Evolutionary conservation across 92 coral and sea anemone species (phyloP), one percentile per base, ranked within the genome.

Genomic region (Paramuricea clavata): DNA sequence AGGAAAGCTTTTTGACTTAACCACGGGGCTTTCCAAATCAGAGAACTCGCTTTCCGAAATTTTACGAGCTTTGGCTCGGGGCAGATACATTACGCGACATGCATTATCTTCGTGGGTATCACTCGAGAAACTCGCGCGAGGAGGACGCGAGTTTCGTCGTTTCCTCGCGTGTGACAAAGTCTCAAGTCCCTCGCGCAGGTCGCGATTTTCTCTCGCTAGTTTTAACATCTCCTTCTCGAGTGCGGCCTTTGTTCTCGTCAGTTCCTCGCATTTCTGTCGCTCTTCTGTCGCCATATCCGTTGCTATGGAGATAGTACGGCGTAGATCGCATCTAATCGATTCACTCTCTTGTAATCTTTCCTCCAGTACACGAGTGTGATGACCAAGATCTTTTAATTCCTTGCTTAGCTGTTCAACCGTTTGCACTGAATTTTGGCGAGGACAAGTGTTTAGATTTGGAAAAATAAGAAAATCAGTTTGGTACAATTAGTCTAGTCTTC

Each of bases 251-350:
- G 84, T 42, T 34, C 57, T 25, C 84, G 65, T 59, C 73, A 79
- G 50, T 43, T 79, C 84, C 19, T 36, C 84, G 84, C 84, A 79
- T 57, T 79, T 79, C 54, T 79, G 84, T 34, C 84, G 32, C 73
- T 79, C 84, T 33, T 79, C 84, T 60, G 84, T 33, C 54, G 84
- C 84, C 84, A 79, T 79, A 60, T 60, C 84, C 43, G 84, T 79
- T 21, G 84, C 84, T 30, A 79, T 79, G 72, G 84, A 59, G 30
- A 79, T 79, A n/a, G 84, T 60, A 13, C 73, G 49, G 36, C 35
- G 73, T 13, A 79, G 60, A n/a, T 79, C 84, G 56, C 84, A 31
- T 34, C 84, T 19, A 52, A 79, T 79, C 4, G 72, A 43, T 47
- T 79, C 84, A 49, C 84, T 79, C 30, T 79, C 84, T 19, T 79